These are phyloP conservation scores for Grammomys dolichurus DNA, from an alignment of 2,113 vertebrate species.

Conservation along the genomic window DNA sequence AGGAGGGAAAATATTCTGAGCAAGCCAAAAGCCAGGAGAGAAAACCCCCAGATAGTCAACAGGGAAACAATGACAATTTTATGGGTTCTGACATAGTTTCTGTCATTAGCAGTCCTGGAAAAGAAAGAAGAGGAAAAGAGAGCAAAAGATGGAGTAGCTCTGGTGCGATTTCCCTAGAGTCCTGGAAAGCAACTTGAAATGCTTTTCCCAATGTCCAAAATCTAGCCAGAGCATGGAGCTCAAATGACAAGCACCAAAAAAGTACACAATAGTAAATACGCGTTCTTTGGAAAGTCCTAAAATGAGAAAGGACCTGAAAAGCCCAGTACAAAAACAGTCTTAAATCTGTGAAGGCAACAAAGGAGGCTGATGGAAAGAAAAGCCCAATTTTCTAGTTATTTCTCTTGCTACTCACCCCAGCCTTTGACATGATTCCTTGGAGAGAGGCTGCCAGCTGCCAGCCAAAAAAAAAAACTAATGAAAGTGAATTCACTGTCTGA, in stretches of 20 bases:
- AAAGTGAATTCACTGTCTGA: constrained; percentile 15
- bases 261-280: background rate
- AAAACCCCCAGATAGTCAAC: background rate
- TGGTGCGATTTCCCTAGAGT: background rate
- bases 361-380: constrained; percentile 9
- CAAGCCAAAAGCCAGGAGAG: background rate
- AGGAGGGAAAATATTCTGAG: constrained; percentile 12
- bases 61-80: background rate
- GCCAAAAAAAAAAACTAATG: background rate
- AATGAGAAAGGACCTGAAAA: constrained; percentile 42
- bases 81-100: background rate
- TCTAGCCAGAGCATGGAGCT: constrained; percentile 18
- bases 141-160: background rate
- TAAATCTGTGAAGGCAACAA: constrained; percentile 19
- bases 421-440: background rate
- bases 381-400: background rate
- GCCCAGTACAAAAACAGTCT: constrained; percentile 46
- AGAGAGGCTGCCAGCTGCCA: constrained; percentile 13
- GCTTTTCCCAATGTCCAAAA: background rate
- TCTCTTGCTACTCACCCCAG: background rate
- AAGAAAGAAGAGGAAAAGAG: constrained; percentile 13
- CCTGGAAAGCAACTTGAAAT: constrained; percentile 7
- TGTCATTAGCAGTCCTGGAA: background rate
- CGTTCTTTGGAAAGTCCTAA: constrained; percentile 31
- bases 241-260: constrained; percentile 11